phyloP scores from a whole-genome alignment of 2,113 vertebrate genomes.

The Muscicapa adusta region DNA sequence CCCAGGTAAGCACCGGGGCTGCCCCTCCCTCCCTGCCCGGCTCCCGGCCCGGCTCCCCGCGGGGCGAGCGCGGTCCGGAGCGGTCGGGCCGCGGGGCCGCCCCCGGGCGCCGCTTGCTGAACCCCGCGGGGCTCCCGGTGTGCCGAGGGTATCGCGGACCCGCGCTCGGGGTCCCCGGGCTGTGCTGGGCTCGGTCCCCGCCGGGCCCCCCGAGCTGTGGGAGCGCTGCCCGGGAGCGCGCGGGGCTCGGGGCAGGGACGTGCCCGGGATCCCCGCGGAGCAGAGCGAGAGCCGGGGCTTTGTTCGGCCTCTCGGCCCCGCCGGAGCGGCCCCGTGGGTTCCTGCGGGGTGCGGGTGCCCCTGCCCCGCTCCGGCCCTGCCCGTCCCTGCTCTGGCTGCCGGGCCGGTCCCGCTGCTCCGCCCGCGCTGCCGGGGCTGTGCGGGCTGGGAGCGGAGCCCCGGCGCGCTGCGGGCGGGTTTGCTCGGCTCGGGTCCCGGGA shows the following conservation, averaged over 20 bases:
- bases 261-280: not conserved
- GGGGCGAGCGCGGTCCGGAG: not conserved
- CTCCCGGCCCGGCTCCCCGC: too few relatives aligned
- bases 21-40: too few relatives aligned
- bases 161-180: too few relatives aligned
- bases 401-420: not conserved
- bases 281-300: not conserved
- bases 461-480: fast-evolving
- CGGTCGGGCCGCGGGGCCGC: not conserved
- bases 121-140: not conserved
- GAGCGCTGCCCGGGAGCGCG: not conserved
- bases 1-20: too few relatives aligned
- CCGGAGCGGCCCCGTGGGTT: too few relatives aligned
- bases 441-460: fast-evolving
- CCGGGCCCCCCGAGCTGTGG: not conserved
- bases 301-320: not conserved
- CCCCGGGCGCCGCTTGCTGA: not conserved
- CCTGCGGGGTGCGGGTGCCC: not conserved
- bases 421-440: not conserved
- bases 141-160: not conserved
- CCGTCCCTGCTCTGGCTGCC: too few relatives aligned
- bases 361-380: not conserved
- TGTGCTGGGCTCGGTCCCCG: not conserved
- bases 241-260: not conserved
- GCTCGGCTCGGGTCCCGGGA: fast-evolving